Evolutionary conservation across 2,113 vertebrate genomes (phyloP).

Genomic region (Pygoscelis adeliae): DNA sequence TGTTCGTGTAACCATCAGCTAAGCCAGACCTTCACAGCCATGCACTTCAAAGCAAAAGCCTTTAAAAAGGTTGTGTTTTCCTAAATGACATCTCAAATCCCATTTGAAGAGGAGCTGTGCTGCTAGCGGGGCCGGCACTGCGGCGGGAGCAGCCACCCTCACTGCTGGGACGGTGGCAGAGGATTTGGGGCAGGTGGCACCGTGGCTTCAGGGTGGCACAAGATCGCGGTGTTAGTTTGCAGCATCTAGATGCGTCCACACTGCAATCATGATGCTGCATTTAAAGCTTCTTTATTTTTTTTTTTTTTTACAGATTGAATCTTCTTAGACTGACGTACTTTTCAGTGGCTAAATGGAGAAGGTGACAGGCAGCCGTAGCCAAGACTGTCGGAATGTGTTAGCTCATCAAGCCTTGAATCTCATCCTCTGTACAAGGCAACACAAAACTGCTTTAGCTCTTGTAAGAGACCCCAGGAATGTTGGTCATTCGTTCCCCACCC

Average conservation of each 20-base stretch:
- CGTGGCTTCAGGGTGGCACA: neutral
- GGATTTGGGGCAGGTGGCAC: neutral
- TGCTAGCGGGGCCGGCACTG: fast-evolving
- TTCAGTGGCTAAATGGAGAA: neutral
- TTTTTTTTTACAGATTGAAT: neutral
- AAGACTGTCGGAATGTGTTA: fast-evolving
- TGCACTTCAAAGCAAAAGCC: neutral
- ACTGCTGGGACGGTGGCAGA: neutral
- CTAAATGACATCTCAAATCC: neutral
- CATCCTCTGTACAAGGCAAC: neutral
- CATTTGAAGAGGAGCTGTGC: neutral
- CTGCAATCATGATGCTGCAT: too few relatives aligned
- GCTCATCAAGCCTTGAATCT: neutral
- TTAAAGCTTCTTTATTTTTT: neutral
- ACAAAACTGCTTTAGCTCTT: neutral
- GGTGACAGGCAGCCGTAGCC: neutral
- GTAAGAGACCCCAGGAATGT: fast-evolving
- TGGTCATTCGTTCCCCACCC: neutral
- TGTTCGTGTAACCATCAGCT: fast-evolving
- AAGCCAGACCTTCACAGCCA: neutral
- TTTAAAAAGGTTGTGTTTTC: neutral
- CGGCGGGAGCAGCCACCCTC: neutral
- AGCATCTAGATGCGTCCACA: fast-evolving
- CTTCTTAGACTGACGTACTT: neutral
- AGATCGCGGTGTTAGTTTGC: neutral